Evolutionary conservation across 1,140 invertebrate genomes (phyloP), one percentile per base, ranked within the genome.

Genomic region (Brachionus koreanus): DNA sequence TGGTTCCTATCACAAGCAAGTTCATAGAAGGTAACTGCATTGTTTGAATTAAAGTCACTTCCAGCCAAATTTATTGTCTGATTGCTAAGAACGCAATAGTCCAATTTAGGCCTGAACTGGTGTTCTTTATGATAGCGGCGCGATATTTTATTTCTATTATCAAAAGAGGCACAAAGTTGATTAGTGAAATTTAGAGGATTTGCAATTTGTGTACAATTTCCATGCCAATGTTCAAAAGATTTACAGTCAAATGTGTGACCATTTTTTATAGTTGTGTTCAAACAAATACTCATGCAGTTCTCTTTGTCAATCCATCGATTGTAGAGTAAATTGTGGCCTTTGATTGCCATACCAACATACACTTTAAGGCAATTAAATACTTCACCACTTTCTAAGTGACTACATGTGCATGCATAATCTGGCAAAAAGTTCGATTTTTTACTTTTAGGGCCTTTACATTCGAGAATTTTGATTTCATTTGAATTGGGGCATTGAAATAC

Each of bases 181-280:
- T 33, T 37, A 0, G 0, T 23, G 23, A 39, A 16, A 39, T n/a
- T 72, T 1, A 23, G 1, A 39, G 33, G 16, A 16, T 74, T 9
- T 25, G 23, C 2, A 25, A 5, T 46, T 25, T 19, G 69, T 10
- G 16, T 1, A 61, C 76, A 79, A 19, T 79, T 43, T 19, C 35
- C n/a, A 16, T 61, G 25, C 76, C 76, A 79, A 16, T 79, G 76
- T 23, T 79, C 76, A 65, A 79, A 79, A 16, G 76, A 79, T 25
- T 37, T 61, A 65, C 76, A 79, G 39, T 79, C 76, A 65, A 79
- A 79, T 42, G 61, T 35, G 25, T 61, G 37, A 5, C 76, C 76
- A 43, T 79, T 79, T 25, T 65, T 35, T 42, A 79, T 2, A 39
- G 19, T 79, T 35, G 76, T 79, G 25, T 61, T 79, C 33, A 79